Conservation (phyloP, 2,113 vertebrate genomes). For the Ia io region DNA sequence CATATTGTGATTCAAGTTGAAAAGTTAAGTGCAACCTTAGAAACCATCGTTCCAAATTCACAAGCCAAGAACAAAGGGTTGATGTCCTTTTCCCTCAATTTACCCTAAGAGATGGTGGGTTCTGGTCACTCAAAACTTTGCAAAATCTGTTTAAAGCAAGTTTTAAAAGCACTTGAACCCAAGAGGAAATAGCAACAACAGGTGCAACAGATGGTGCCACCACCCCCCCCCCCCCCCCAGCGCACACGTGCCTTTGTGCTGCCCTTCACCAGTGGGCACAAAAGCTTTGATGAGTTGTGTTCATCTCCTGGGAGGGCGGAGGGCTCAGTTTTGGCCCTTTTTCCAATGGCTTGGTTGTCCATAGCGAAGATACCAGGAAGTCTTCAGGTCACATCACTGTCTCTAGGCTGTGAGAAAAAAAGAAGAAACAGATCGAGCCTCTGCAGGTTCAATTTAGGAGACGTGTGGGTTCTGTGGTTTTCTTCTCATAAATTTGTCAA, state of each 20-base stretch:
- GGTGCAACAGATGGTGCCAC: not conserved
- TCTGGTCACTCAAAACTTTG: not conserved
- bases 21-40: not conserved
- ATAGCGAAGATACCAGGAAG: not conserved
- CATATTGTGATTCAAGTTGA: not conserved
- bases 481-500: not conserved
- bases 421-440: not conserved
- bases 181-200: not conserved
- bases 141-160: not conserved
- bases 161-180: not conserved
- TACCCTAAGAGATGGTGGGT: not conserved
- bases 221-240: not conserved
- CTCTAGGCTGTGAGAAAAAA: not conserved
- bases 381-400: not conserved
- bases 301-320: not conserved
- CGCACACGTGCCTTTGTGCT: not conserved
- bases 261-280: not conserved
- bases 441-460: not conserved
- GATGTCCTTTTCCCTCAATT: not conserved
- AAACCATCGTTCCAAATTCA: not conserved
- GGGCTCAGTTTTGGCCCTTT: not conserved
- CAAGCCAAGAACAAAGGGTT: not conserved
- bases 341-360: not conserved
- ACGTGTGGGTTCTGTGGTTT: not conserved
- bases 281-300: not conserved